These are phyloP conservation scores for Myotis lucifugus DNA, from an alignment of 2,113 vertebrate species.

Conservation along the genomic window DNA sequence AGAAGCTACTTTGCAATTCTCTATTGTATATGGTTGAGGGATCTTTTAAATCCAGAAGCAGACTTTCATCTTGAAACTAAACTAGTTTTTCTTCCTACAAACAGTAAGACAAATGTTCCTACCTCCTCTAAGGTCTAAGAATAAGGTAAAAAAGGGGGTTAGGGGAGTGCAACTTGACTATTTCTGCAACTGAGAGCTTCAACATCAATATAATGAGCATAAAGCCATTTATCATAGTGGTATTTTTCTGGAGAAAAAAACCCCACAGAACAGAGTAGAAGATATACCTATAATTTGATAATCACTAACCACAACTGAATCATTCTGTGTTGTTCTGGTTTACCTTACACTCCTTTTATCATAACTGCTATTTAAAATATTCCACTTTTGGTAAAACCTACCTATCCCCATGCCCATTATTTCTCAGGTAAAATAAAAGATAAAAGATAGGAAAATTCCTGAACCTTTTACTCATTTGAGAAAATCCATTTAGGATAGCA, in stretches of 20 bases:
- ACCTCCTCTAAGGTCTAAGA: neutral
- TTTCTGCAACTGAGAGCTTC: neutral
- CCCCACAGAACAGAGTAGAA: neutral
- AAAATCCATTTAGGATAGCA: neutral
- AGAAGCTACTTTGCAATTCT: neutral
- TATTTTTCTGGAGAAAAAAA: neutral
- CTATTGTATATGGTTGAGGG: neutral
- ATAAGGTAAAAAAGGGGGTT: neutral
- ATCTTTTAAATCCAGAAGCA: neutral
- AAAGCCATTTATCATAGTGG: neutral
- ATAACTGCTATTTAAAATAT: neutral
- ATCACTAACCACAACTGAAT: neutral
- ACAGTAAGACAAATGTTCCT: neutral
- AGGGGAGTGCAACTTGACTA: neutral
- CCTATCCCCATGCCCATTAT: accelerated
- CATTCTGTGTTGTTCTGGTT: neutral
- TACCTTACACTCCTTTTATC: neutral
- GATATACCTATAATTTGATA: neutral
- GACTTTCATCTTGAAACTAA: neutral
- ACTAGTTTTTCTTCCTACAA: neutral
- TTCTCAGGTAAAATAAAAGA: neutral
- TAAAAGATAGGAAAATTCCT: neutral
- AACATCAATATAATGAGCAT: neutral
- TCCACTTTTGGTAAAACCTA: neutral
- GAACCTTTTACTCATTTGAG: neutral